Base-by-base conservation (phyloP, 2,797 vertebrate genomes). In the Taenioides sp. region DNA sequence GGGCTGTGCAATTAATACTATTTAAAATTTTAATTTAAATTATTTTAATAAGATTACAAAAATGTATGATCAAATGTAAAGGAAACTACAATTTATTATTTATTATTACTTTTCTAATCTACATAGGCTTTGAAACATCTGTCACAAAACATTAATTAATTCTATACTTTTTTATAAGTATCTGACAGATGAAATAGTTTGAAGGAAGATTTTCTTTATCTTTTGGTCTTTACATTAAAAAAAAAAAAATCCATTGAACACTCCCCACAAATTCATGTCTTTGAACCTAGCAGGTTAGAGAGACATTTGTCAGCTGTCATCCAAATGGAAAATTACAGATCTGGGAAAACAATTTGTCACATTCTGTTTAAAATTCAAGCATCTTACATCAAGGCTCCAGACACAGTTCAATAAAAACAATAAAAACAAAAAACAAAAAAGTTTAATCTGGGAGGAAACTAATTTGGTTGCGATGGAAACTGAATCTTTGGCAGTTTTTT, bases 261-360 rank as follows among this genome's bases (percentile, higher is more conserved):
- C 1, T 62, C 1, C 17, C 25, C 52, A 12, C 76, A 70, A 76
- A 77, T 74, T 61, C 28, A 54, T 68, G 25, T 67, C 57, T 65
- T 76, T 71, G 54, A 71, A 58, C 17, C 59, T 79, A 75, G 71
- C 69, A 59, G 54, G 62, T 72, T 70, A 67, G 50, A 76, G 65
- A 70, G 59, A 82, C 77, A 84, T 79, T 81, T 81, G 78, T 83
- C 83, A 86, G 86, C 88, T 88, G 84, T 65, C 58, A 52, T 65
- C 77, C 73, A 82, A 78, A 81, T 75, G 66, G 65, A 23, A 65
- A 34, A 79, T 70, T 54, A 75, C 10, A 75, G 72, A 80, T 55
- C 28, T 66, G 64, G 43, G 7, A n/a, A 22, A 27, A 20, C 64
- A 65, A 47, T 65, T 47, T 25, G 37, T 65, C 62, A 43, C 22